Evolutionary conservation across 1,140 invertebrate species (phyloP).

Genomic region (Zaprionus vittiger): DNA sequence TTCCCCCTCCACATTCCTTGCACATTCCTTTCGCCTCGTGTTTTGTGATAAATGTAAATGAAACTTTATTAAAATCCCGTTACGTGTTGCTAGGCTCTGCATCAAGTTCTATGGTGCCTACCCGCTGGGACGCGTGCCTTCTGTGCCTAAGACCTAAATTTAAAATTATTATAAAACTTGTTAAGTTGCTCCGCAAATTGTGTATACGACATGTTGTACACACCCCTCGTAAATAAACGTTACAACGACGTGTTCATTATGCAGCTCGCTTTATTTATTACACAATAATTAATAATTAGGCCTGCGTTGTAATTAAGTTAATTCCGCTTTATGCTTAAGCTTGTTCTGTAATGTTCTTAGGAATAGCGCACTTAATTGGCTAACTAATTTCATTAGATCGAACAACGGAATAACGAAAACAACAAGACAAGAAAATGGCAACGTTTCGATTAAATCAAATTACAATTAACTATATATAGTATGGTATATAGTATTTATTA

Average conservation of each 20-base stretch:
- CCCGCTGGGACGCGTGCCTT: background rate
- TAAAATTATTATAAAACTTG: constrained; percentile 70
- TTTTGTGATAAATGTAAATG: constrained; percentile 60
- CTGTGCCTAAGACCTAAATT: constrained; percentile 23
- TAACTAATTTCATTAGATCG: constrained; percentile 28
- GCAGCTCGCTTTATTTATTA: constrained; percentile 29
- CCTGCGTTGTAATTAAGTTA: constrained; percentile 9
- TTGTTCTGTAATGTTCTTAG: constrained; percentile 28
- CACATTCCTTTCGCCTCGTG: background rate
- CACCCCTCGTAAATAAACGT: background rate
- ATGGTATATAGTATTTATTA: background rate
- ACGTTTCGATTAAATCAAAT: constrained; percentile 61
- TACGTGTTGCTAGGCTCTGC: constrained; percentile 19
- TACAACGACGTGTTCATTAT: constrained; percentile 8
- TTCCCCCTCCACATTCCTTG: constrained; percentile 22
- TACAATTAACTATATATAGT: constrained; percentile 23
- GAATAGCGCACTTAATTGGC: constrained; percentile 16
- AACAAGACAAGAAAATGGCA: constrained; percentile 55
- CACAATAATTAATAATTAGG: constrained; percentile 24
- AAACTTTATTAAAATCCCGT: constrained; percentile 59
- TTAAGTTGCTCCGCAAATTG: constrained; percentile 28
- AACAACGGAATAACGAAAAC: constrained; percentile 42
- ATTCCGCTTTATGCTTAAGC: constrained; percentile 5
- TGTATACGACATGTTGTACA: constrained; percentile 22
- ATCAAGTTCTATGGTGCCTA: constrained; percentile 3